phyloP scores from a whole-genome alignment of 2,888 invertebrate species.

The Trichogramma dendrolimi region DNA sequence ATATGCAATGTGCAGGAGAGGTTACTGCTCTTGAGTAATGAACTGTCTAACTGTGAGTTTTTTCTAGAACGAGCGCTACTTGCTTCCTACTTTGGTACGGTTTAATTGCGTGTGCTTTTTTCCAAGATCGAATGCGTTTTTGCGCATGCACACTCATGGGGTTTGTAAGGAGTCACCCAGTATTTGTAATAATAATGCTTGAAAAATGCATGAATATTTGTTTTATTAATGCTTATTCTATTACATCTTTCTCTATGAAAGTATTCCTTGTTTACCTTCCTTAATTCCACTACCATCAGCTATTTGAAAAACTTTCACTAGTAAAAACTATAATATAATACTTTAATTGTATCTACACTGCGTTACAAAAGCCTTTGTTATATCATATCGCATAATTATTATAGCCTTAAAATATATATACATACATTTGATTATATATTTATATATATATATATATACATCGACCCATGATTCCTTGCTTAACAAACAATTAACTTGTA shows the following conservation, averaged over 20 bases:
- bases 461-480: slow-evolving; percentile 36
- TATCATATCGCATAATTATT: no score
- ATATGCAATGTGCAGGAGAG: no score
- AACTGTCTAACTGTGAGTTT: no score
- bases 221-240: slow-evolving; percentile 63
- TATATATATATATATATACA: background rate
- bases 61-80: no score
- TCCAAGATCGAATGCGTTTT: slow-evolving; percentile 50
- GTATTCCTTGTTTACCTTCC: slow-evolving; percentile 13
- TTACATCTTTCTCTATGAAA: slow-evolving; percentile 41
- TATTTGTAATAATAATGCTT: slow-evolving; percentile 83
- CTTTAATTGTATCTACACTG: slow-evolving; percentile 23
- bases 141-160: slow-evolving; percentile 53
- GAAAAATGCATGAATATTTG: slow-evolving; percentile 80
- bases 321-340: slow-evolving; percentile 26
- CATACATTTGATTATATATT: slow-evolving; percentile 22
- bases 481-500: slow-evolving; percentile 27
- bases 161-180: slow-evolving; percentile 61
- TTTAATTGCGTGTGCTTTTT: slow-evolving; percentile 31
- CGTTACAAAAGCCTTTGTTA: background rate
- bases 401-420: slow-evolving; percentile 29
- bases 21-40: no score
- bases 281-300: slow-evolving; percentile 23
- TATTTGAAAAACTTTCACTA: slow-evolving; percentile 26
- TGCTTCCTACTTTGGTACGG: slow-evolving; percentile 15